These are phyloP conservation scores for Apotomis turbidana DNA, from an alignment of 2,888 invertebrate species.

Conservation along the genomic window DNA sequence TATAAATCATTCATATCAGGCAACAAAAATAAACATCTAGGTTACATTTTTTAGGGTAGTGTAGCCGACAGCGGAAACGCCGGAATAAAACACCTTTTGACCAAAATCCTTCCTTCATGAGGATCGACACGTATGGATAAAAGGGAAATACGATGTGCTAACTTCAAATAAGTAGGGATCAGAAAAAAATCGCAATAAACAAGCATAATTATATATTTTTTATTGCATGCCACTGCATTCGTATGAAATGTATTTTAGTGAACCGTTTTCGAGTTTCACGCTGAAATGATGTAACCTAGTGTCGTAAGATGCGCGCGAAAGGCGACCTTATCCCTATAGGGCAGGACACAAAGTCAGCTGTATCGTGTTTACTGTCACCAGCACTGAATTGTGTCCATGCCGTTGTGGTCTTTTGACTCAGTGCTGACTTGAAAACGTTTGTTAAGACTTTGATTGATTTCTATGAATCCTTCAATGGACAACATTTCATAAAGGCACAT, in stretches of 20 bases:
- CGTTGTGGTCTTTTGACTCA: slow-evolving; percentile 39
- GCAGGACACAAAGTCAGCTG: slow-evolving; percentile 4
- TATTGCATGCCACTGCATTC: slow-evolving; percentile 38
- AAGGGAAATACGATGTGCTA: too few relatives aligned
- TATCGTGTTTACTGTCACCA: slow-evolving; percentile 15
- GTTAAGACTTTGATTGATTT: slow-evolving; percentile 10
- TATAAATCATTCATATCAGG: too few relatives aligned
- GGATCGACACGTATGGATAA: too few relatives aligned
- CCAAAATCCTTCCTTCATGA: too few relatives aligned
- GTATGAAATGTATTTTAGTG: slow-evolving; percentile 44
- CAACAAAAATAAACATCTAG: too few relatives aligned
- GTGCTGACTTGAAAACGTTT: slow-evolving; percentile 27
- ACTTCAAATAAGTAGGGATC: too few relatives aligned
- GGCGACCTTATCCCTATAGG: neutral
- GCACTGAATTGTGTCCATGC: slow-evolving; percentile 31
- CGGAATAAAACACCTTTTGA: too few relatives aligned
- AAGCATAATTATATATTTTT: neutral
- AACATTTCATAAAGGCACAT: neutral
- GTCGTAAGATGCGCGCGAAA: slow-evolving; percentile 8
- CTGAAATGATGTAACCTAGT: slow-evolving; percentile 44
- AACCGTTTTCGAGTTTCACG: slow-evolving; percentile 40
- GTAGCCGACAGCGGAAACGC: too few relatives aligned
- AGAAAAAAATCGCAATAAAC: neutral
- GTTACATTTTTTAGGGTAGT: too few relatives aligned
- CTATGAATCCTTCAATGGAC: neutral